Percentiles rank a stretch among this genome's conserved stretches.
These are phyloP conservation scores for Acanthurus tractus DNA, from an alignment of 2,797 vertebrate genomes.

Conservation along the genomic window DNA sequence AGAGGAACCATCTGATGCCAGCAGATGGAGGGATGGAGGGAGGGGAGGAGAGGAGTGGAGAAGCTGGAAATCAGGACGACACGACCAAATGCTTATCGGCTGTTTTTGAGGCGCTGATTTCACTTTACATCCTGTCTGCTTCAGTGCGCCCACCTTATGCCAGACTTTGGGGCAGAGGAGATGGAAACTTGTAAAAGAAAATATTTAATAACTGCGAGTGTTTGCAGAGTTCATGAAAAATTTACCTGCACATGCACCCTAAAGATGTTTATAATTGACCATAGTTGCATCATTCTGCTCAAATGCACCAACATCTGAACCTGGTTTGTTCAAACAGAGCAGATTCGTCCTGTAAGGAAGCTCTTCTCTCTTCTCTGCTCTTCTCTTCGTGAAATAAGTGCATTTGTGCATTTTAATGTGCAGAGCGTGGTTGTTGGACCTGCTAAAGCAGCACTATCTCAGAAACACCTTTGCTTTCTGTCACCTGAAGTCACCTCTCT, in stretches of 20 bases:
- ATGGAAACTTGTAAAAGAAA: slow-evolving; percentile 22
- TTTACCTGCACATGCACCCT: slow-evolving; percentile 12
- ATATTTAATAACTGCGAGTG: slow-evolving; percentile 1
- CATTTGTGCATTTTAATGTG: slow-evolving; percentile 1
- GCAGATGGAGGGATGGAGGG: slow-evolving; percentile 84
- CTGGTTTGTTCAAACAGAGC: neutral
- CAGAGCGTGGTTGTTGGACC: slow-evolving; percentile 6
- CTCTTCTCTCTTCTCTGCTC: neutral
- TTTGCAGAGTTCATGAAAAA: slow-evolving; percentile 11
- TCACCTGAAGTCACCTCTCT: slow-evolving; percentile 53
- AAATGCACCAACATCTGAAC: neutral
- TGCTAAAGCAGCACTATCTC: slow-evolving; percentile 27
- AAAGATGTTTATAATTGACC: slow-evolving; percentile 5
- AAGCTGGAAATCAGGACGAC: slow-evolving; percentile 75
- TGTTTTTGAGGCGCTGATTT: slow-evolving; percentile 74
- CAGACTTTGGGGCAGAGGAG: slow-evolving; percentile 36
- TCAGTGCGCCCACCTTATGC: slow-evolving; percentile 61
- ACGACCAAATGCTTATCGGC: slow-evolving; percentile 80
- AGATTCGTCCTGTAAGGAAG: neutral
- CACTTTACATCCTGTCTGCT: slow-evolving; percentile 76
- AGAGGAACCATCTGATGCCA: slow-evolving; percentile 83
- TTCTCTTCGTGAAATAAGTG: neutral
- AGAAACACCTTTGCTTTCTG: slow-evolving; percentile 20
- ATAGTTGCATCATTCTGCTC: neutral
- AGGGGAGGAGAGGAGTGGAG: slow-evolving; percentile 63